phyloP scores from a whole-genome alignment of 2,888 invertebrate species.

The Chrysotoxum bicinctum region DNA sequence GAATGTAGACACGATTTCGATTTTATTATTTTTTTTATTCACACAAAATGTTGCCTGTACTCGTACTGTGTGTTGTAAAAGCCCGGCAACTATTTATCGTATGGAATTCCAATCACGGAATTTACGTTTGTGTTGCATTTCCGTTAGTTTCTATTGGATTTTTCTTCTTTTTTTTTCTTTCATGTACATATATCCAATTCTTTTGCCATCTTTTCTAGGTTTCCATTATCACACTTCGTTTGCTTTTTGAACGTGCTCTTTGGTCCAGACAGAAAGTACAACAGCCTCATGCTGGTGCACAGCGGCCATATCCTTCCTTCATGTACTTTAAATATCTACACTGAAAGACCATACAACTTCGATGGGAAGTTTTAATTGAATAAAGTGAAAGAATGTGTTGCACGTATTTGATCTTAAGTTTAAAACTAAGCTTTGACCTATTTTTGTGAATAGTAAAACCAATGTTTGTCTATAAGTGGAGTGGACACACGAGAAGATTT shows the following conservation, averaged over 20 bases:
- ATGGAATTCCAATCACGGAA: constrained; percentile 65
- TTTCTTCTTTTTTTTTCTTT: neutral
- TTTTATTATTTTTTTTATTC: constrained; percentile 2
- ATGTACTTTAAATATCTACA: neutral
- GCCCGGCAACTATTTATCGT: constrained; percentile 20
- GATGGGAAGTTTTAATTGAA: neutral
- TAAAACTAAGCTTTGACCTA: too few species aligned
- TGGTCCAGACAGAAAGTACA: neutral
- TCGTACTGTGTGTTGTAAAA: neutral
- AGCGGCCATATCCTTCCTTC: neutral
- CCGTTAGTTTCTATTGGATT: constrained; percentile 41
- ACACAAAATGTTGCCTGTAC: neutral
- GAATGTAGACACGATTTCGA: neutral
- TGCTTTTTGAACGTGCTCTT: constrained; percentile 50
- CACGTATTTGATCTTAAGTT: neutral
- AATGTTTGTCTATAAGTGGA: too few species aligned
- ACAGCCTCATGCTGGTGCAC: too few species aligned
- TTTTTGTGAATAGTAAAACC: too few species aligned
- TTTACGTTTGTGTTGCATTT: constrained; percentile 65
- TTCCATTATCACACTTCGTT: constrained; percentile 67
- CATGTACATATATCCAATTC: neutral
- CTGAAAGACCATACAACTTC: neutral
- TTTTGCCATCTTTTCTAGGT: constrained; percentile 26
- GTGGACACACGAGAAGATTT: too few species aligned
- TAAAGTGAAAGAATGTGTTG: neutral